Percentiles rank a stretch among this genome's conserved stretches.
phyloP scores from a whole-genome alignment of 2,888 invertebrate genomes.

The Steromphala cineraria region DNA sequence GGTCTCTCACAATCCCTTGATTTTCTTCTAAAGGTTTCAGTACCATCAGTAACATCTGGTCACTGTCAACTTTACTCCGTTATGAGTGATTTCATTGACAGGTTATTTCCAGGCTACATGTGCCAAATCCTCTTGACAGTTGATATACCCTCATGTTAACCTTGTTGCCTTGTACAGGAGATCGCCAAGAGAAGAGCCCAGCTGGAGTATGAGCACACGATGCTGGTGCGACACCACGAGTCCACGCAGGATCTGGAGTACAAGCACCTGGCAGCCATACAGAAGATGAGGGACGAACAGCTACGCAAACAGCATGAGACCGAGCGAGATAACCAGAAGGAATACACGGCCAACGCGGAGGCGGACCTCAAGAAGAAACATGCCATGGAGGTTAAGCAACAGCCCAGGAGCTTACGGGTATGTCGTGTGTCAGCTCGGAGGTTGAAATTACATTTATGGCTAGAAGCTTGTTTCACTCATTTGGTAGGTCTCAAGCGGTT shows the following conservation, averaged over 20 bases:
- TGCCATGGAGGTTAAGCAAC: constrained; percentile 96
- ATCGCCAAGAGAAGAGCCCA: constrained; percentile 95
- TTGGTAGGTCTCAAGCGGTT: too few relatives aligned
- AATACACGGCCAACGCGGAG: constrained; percentile 96
- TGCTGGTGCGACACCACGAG: constrained; percentile 96
- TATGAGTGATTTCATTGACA: too few relatives aligned
- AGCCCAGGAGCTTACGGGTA: constrained; percentile 98
- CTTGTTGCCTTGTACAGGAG: constrained; percentile 82
- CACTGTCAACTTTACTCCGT: too few relatives aligned
- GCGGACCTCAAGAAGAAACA: constrained; percentile 97
- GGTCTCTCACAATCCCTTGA: too few relatives aligned
- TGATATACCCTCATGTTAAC: background rate
- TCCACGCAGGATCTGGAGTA: constrained; percentile 97
- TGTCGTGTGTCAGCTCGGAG: too few relatives aligned
- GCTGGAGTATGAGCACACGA: constrained; percentile 93
- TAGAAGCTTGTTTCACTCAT: too few relatives aligned
- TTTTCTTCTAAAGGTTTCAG: too few relatives aligned
- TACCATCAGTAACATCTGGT: too few relatives aligned
- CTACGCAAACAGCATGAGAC: constrained; percentile 91
- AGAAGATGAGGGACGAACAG: constrained; percentile 84
- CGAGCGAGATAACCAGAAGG: constrained; percentile 89
- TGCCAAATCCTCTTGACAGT: too few relatives aligned
- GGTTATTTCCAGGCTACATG: too few relatives aligned
- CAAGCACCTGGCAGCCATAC: constrained; percentile 95
- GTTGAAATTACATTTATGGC: too few relatives aligned